Base-by-base conservation (phyloP, 2,113 vertebrate genomes). In the Polypterus bichir region DNA sequence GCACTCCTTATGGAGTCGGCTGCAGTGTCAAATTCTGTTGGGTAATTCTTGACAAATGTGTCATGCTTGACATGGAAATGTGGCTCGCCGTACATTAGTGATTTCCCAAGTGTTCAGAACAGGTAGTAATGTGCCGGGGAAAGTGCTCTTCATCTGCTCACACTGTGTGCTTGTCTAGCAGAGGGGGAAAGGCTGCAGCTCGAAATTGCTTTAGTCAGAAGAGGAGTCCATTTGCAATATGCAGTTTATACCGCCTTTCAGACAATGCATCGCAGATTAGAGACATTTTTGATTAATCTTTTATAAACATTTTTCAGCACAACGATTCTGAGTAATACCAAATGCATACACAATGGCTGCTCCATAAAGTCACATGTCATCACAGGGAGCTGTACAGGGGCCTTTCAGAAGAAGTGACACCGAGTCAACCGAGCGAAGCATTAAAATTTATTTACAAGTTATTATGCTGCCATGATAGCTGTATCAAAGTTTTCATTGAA, bases 271-370 rank as follows among this genome's bases (percentile, higher is more conserved):
- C 81, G 82, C 86, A 83, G 81, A 96, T 95, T 95, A 93, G 89
- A 97, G 90, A 86, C 89, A 91, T 89, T 93, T 92, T 88, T 91
- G 89, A 97, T 97, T 88, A 98, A 98, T 97, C 91, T 95, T 98
- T 98, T 88, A 97, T 98, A 90, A 89, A 89, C 90, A 88, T 85
- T 89, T 90, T 87, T 84, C 79, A 85, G 83, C 79, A 78, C 88
- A 81, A 81, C 84, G 86, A 83, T 81, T 84, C 83, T 78, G 86
- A 88, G 86, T 83, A 80, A 80, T 80, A 84, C 80, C 84, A 86
- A 79, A 83, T 90, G 86, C 63, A 75, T 78, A 80, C 85, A 76
- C 80, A 78, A 86, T 87, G 89, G 87, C 92, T 88, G 81, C 83
- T 90, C 79, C 81, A 83, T 85, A 83, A 85, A 86, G 83, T 83